Base-by-base conservation (phyloP, 2,888 invertebrate genomes). In the Hymenopus coronatus region DNA sequence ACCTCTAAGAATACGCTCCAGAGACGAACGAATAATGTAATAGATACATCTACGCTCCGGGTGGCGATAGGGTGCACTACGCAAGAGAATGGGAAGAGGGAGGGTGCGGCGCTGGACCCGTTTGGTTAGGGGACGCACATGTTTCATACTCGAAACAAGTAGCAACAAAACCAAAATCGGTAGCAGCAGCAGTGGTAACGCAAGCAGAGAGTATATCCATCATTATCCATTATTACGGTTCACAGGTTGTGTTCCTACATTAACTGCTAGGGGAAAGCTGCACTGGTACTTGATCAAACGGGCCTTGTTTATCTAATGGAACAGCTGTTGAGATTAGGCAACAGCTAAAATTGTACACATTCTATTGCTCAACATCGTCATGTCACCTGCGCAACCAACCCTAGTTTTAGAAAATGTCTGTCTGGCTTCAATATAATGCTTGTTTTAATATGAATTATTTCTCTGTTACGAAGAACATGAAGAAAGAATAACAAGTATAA, bases 161-260 rank as follows among this genome's bases (percentile, higher is more conserved):
- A 87, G 15, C 87, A 40, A 87, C 82, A 82, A 82, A 87, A 87
- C 82, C 87, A 87, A 87, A 87, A 87, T 82, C 85, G 33, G 85
- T 85, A 54, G n/a, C 46, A 46, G 46, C 7, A 27, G 85, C 46
- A 86, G 86, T 12, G 28, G 9, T 28, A 33, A 27, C 30, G 82
- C 54, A 70, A 70, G 54, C 54, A 25, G 54, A 70, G 82, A 33
- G 85, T n/a, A 33, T 33, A 82, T 82, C n/a, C 82, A 82, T 82
- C 87, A 87, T 82, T 87, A 87, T 82, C 33, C 87, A 87, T 33
- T 87, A 82, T 87, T 82, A 33, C 33, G 30, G 87, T 87, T 82
- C 82, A 82, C 82, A 82, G 82, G 87, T 82, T 87, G 82, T 70
- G 54, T 70, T 70, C 54, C 54, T 70, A 87, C 82, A 81, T 87